Evolutionary conservation across 2,113 vertebrate genomes (phyloP).

Genomic region (Hippocampus guttulatus): DNA sequence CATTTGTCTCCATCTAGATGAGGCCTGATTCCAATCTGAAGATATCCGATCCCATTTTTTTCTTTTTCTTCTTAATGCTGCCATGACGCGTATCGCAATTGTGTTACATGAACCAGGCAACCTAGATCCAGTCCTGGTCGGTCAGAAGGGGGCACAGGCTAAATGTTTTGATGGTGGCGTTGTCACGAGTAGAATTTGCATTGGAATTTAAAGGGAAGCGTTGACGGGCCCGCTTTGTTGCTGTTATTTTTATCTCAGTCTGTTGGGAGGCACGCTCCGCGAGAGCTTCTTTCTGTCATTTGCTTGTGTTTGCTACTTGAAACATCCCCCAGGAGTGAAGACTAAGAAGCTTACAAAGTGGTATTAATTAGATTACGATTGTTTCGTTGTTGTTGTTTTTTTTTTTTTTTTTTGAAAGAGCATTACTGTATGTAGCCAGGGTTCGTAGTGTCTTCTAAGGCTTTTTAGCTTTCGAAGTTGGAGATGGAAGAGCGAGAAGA

Average conservation of each 20-base stretch:
- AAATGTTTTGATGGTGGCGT: constrained; percentile 33
- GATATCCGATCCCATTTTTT: too few relatives aligned
- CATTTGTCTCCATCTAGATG: too few relatives aligned
- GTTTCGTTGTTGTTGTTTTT: background rate
- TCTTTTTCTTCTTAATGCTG: too few relatives aligned
- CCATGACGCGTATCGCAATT: background rate
- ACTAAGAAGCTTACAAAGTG: constrained; percentile 17
- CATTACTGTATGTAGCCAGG: constrained; percentile 43
- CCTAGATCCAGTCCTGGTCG: background rate
- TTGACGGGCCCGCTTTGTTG: constrained; percentile 49
- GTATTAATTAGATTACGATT: constrained; percentile 11
- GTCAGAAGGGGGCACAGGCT: constrained; percentile 22
- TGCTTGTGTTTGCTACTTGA: constrained; percentile 25
- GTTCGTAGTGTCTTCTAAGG: constrained; percentile 32
- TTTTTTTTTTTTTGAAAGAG: constrained; percentile 36
- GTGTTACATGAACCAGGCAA: background rate
- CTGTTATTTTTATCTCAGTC: constrained; percentile 71
- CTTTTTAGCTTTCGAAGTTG: constrained; percentile 42
- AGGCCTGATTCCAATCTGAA: too few relatives aligned
- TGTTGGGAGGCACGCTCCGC: constrained; percentile 43
- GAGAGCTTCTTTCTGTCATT: constrained; percentile 47
- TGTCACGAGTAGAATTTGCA: constrained; percentile 50
- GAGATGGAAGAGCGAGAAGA: constrained; percentile 63
- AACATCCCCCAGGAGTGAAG: constrained; percentile 40
- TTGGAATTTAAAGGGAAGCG: constrained; percentile 44